Conservation (phyloP, 2,113 vertebrate genomes). For the Megaceryle maxima region DNA sequence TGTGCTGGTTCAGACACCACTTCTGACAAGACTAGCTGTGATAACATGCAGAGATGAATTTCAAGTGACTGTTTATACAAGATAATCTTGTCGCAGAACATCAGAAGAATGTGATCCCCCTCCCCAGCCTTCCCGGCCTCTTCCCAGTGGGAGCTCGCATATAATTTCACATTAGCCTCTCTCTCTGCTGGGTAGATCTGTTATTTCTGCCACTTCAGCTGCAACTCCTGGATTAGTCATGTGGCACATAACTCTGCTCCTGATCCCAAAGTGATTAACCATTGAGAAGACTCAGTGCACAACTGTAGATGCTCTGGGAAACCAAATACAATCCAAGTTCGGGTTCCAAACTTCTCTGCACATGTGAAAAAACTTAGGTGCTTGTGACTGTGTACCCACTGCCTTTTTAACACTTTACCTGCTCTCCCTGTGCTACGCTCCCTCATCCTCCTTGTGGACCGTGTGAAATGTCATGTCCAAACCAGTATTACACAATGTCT, state of each 20-base stretch:
- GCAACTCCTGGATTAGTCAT: not conserved
- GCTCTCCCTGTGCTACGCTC: not conserved
- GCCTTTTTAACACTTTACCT: not conserved
- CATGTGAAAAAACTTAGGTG: not conserved
- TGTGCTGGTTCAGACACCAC: not conserved
- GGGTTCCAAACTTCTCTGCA: not conserved
- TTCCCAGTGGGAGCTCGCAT: not conserved
- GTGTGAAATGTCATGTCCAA: not conserved
- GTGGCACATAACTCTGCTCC: accelerated
- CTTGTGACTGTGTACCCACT: not conserved
- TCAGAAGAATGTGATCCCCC: not conserved
- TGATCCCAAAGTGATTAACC: not conserved
- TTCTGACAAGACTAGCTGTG: not conserved
- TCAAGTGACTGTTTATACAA: slow-evolving; percentile 26
- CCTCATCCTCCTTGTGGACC: not conserved
- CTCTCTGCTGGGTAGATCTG: not conserved
- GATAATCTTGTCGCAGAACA: not conserved
- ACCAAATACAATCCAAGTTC: not conserved
- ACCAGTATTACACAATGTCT: accelerated
- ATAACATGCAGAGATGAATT: not conserved
- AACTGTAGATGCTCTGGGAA: not conserved
- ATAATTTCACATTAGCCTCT: not conserved
- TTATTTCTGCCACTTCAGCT: not conserved
- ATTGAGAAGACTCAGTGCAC: not conserved
- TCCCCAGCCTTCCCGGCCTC: not conserved